These are phyloP conservation scores for Blomia tropicalis DNA, from an alignment of 2,888 invertebrate genomes.

Conservation along the genomic window DNA sequence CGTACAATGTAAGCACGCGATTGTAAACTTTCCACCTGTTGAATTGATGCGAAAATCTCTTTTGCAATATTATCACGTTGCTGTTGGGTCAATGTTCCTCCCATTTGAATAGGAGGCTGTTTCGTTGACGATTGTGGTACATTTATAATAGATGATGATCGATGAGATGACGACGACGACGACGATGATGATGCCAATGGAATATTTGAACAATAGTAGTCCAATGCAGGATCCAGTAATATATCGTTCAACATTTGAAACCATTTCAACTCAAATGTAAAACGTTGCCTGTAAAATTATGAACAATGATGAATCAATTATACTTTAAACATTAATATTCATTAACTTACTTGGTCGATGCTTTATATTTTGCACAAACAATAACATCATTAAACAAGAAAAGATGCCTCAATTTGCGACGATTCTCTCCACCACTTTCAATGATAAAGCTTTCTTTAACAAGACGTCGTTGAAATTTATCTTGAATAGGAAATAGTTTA, in stretches of 20 bases:
- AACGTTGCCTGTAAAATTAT: constrained; percentile 52
- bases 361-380: constrained; percentile 82
- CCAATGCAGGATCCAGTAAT: not conserved
- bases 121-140: not conserved
- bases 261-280: constrained; percentile 84
- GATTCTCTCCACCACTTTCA: constrained; percentile 55
- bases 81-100: not conserved
- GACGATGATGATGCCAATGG: not conserved
- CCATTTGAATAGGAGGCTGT: too few species aligned
- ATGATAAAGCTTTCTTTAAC: constrained; percentile 89
- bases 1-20: not conserved
- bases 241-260: constrained; percentile 53
- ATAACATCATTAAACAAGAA: constrained; percentile 88
- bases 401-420: constrained; percentile 73
- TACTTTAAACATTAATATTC: constrained; percentile 1
- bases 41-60: not conserved
- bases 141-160: not conserved
- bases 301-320: constrained; percentile 13
- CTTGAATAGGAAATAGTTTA: constrained; percentile 39
- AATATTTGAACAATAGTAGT: not conserved
- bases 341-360: constrained; percentile 30
- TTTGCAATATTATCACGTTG: not conserved
- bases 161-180: not conserved
- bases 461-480: constrained; percentile 64
- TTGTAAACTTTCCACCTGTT: not conserved